Percentiles rank a stretch among this genome's conserved stretches.
Evolutionary conservation across 2,797 vertebrate genomes (phyloP).

Genomic region (Hirundo rustica): DNA sequence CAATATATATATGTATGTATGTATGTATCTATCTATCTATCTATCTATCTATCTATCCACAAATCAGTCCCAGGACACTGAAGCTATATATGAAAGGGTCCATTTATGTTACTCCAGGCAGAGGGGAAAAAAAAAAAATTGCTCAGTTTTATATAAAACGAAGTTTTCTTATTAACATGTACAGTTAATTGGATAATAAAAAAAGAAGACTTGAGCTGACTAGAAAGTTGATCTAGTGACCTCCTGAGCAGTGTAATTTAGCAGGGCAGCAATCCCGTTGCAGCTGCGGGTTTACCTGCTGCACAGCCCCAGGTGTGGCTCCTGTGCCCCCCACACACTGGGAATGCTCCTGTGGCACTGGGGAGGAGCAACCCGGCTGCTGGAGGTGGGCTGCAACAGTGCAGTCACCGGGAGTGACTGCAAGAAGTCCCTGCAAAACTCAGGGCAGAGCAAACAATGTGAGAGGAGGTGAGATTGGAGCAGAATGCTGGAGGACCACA

Average conservation of each 20-base stretch:
- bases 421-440: neutral
- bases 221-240: conserved; percentile 46
- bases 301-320: neutral
- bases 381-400: neutral
- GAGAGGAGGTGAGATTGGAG: neutral
- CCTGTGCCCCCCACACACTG: rapidly evolving
- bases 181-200: conserved; percentile 69
- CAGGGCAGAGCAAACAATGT: rapidly evolving
- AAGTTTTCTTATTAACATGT: conserved; percentile 57
- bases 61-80: conserved; percentile 59
- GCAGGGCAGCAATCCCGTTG: neutral
- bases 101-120: conserved; percentile 51
- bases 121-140: neutral
- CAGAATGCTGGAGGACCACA: neutral
- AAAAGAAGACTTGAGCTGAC: conserved; percentile 16
- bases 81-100: neutral
- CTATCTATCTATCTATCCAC: conserved; percentile 55
- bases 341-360: neutral
- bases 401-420: neutral
- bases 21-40: too few relatives aligned
- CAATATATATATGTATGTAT: conserved; percentile 55
- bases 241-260: conserved; percentile 45
- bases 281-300: neutral
- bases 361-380: rapidly evolving
- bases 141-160: conserved; percentile 18